Conservation (phyloP, 2,113 vertebrate species). For the Polyodon spathula region DNA sequence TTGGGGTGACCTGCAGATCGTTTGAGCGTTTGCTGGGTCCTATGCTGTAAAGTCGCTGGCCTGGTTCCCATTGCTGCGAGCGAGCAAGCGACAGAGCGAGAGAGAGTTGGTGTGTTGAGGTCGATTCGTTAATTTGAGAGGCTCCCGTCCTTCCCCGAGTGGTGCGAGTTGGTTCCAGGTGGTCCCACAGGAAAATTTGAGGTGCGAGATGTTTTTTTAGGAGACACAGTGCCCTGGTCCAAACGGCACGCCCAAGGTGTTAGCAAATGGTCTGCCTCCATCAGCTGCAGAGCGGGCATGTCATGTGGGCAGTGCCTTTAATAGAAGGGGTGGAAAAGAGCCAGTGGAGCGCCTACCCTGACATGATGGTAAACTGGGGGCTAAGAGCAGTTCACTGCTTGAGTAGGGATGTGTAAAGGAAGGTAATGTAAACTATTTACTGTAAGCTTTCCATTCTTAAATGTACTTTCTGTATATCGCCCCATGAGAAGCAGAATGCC, state of each 20-base stretch:
- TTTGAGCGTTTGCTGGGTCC: conserved; percentile 59
- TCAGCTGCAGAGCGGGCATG: conserved; percentile 61
- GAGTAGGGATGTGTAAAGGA: conserved; percentile 72
- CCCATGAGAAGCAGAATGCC: too few species aligned
- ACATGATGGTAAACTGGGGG: not conserved
- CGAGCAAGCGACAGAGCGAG: conserved; percentile 41
- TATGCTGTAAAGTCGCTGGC: conserved; percentile 46
- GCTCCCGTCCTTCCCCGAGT: conserved; percentile 36
- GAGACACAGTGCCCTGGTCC: conserved; percentile 44
- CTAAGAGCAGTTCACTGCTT: conserved; percentile 67
- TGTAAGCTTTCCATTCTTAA: not conserved
- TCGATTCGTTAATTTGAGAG: conserved; percentile 64
- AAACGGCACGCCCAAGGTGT: conserved; percentile 78
- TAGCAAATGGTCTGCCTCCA: conserved; percentile 89
- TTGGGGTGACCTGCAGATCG: conserved; percentile 81
- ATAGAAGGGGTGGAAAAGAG: conserved; percentile 71
- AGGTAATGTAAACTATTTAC: conserved; percentile 70
- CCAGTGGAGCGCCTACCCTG: conserved; percentile 70
- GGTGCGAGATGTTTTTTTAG: conserved; percentile 53
- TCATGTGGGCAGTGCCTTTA: conserved; percentile 76
- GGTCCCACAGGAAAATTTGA: conserved; percentile 51
- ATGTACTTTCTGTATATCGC: too few species aligned
- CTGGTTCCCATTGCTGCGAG: conserved; percentile 20
- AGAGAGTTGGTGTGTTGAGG: conserved; percentile 41
- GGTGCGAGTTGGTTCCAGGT: conserved; percentile 41